phyloP scores from a whole-genome alignment of 2,113 vertebrate genomes.

The Centropristis striata region DNA sequence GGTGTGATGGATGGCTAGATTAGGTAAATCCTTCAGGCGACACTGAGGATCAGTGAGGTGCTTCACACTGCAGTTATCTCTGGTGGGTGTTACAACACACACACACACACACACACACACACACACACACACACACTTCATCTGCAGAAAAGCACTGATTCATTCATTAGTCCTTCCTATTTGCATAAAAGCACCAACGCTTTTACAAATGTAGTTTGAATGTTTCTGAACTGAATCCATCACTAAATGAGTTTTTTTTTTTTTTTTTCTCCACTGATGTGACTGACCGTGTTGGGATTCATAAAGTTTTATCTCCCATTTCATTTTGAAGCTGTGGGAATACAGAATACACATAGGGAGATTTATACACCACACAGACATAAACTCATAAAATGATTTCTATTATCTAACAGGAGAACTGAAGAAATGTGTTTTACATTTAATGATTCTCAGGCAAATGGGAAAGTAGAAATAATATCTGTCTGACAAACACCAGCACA shows the following conservation, averaged over 20 bases:
- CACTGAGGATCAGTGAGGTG: slow-evolving; percentile 60
- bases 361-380: slow-evolving; percentile 2
- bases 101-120: slow-evolving; percentile 6
- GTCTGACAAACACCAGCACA: not conserved
- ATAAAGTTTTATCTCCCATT: slow-evolving; percentile 30
- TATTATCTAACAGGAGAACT: not conserved
- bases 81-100: slow-evolving; percentile 17
- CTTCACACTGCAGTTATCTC: slow-evolving; percentile 51
- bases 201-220: slow-evolving; percentile 15
- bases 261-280: not conserved
- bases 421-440: not conserved
- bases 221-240: slow-evolving; percentile 24
- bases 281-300: slow-evolving; percentile 4
- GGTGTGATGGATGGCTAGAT: slow-evolving; percentile 60
- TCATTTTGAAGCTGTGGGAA: not conserved
- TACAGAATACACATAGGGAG: not conserved
- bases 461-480: not conserved
- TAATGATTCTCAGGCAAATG: not conserved
- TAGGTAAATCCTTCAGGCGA: slow-evolving; percentile 55
- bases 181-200: slow-evolving; percentile 52
- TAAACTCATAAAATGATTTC: not conserved
- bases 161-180: slow-evolving; percentile 57
- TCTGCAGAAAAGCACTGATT: slow-evolving; percentile 21
- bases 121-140: slow-evolving; percentile 16
- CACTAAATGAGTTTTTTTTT: slow-evolving; percentile 19